Evolutionary conservation across 2,797 vertebrate species (phyloP), one percentile per base, ranked within the genome.

Genomic region (Poecilia wingei): DNA sequence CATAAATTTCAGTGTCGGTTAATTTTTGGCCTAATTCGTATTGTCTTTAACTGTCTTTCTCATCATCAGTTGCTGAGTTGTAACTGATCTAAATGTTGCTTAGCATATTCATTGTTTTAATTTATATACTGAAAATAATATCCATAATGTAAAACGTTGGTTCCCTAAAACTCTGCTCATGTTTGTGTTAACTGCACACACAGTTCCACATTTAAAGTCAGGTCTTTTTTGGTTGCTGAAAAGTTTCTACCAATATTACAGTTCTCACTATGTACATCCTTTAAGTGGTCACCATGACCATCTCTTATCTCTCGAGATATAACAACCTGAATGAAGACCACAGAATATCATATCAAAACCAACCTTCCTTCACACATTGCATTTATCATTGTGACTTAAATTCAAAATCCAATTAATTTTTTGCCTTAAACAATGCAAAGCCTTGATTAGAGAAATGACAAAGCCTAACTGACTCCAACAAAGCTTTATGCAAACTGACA

Each of bases 401-500:
- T 69, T 74, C 43, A 33, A 64, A 33, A 36, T 64, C 2, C 8
- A 31, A 33, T 7, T 18, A 3, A 61, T 25, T n/a, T 28, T 68
- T 12, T 75, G 16, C 18, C 43, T 64, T 22, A 1, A 76, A 36
- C 20, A 8, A 77, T 31, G 66, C 8, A 64, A 66, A 1, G 41
- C 18, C 75, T 22, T 22, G 1, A 18, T 79, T n/a, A 75, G 71
- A 36, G 45, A 14, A n/a, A 82, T 70, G 9, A 31, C 6, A 64
- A 66, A 53, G 25, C n/a, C 55, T 25, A 47, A 55, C 33, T 75
- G 14, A 76, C 49, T 41, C 18, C 25, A 51, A 72, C 72, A 78
- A 25, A 70, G 9, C 3, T n/a, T 45, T 12, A 47, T 33, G 53
- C 55, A 87, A 72, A 81, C 25, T 68, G 6, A 49, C 76, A 77